phyloP scores from a whole-genome alignment of 2,797 vertebrate genomes.

The Labeo calbasu region DNA sequence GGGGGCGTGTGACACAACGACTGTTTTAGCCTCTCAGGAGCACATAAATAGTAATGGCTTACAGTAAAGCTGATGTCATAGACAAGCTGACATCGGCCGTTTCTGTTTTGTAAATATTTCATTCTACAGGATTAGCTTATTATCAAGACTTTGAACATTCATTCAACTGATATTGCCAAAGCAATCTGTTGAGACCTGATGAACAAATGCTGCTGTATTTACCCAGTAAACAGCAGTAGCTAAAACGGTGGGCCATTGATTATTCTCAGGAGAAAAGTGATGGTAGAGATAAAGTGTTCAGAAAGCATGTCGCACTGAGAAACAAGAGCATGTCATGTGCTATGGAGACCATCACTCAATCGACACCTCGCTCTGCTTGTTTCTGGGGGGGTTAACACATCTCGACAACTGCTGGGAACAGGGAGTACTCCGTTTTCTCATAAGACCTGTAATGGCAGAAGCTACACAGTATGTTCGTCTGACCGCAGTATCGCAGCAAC shows the following conservation, averaged over 20 bases:
- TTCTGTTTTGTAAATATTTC: not conserved
- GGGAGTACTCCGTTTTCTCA: not conserved
- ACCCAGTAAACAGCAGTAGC: not conserved
- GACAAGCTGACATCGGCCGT: not conserved
- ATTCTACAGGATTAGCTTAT: not conserved
- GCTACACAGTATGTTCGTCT: not conserved
- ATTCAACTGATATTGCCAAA: not conserved
- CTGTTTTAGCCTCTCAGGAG: slow-evolving; percentile 19
- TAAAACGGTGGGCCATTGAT: not conserved
- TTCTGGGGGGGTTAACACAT: slow-evolving; percentile 26
- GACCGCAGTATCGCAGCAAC: not conserved
- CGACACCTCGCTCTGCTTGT: slow-evolving; percentile 30
- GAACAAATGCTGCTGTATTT: not conserved
- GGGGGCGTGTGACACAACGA: not conserved
- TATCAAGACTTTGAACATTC: not conserved
- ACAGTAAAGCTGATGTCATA: slow-evolving; percentile 2
- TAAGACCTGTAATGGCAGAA: slow-evolving; percentile 27
- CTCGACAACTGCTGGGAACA: slow-evolving; percentile 21
- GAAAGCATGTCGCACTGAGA: slow-evolving; percentile 5
- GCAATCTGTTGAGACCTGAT: not conserved
- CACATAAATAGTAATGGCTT: slow-evolving; percentile 11
- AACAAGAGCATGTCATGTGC: slow-evolving; percentile 22
- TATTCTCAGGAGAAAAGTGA: slow-evolving; percentile 11
- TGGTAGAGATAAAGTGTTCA: not conserved
- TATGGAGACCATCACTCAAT: slow-evolving; percentile 31